Percentiles rank a stretch among this genome's conserved stretches.
These are phyloP conservation scores for Caiman crocodilus DNA, from an alignment of 2,797 vertebrate species.

Conservation along the genomic window DNA sequence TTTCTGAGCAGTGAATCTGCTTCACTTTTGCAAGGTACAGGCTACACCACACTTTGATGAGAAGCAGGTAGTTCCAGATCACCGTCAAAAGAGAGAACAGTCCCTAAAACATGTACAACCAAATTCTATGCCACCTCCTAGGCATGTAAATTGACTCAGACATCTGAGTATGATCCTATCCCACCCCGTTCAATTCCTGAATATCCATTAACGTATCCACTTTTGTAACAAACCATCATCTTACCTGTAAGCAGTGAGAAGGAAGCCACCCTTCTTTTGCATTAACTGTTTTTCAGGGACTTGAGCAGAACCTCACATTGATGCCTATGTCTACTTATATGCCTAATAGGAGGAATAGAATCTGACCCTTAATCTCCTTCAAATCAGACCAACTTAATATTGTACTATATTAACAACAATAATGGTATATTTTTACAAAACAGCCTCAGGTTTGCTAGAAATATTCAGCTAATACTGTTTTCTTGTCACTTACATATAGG, in stretches of 20 bases:
- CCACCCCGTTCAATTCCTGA: too few relatives aligned
- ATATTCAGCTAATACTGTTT: background rate
- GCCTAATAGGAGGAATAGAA: too few relatives aligned
- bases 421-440: background rate
- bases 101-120: background rate
- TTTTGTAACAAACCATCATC: too few relatives aligned
- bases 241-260: too few relatives aligned
- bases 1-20: constrained; percentile 15
- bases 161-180: too few relatives aligned
- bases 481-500: background rate
- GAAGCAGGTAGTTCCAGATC: constrained; percentile 19
- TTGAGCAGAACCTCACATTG: too few relatives aligned
- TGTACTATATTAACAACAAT: background rate
- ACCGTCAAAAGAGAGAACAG: background rate
- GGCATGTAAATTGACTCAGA: too few relatives aligned
- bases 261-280: too few relatives aligned
- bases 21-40: background rate
- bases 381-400: background rate
- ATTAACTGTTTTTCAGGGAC: too few relatives aligned
- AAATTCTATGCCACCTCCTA: too few relatives aligned
- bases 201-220: too few relatives aligned
- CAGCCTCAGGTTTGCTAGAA: background rate
- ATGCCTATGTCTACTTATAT: too few relatives aligned
- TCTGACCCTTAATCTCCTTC: constrained; percentile 1
- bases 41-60: background rate